These are phyloP conservation scores for Notechis scutatus DNA, from an alignment of 2,113 vertebrate species.

Conservation along the genomic window DNA sequence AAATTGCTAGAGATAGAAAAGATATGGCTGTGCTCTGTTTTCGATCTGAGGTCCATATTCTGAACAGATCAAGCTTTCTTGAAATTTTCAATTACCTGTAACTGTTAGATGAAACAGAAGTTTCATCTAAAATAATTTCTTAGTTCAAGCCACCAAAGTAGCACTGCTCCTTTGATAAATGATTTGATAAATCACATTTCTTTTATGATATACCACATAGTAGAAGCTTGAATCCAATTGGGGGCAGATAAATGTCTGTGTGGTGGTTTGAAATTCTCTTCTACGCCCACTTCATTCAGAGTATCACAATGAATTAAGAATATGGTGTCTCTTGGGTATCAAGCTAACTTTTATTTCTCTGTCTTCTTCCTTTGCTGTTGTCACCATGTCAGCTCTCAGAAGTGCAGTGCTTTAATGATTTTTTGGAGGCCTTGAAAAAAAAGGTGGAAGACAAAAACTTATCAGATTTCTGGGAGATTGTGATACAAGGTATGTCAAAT, in stretches of 20 bases:
- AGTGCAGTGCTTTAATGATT: slow-evolving; percentile 82
- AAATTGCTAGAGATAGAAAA: background rate
- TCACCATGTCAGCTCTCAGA: slow-evolving; percentile 66
- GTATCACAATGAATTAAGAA: slow-evolving; percentile 22
- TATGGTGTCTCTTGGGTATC: background rate
- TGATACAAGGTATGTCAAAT: slow-evolving; percentile 79
- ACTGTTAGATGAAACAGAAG: slow-evolving; percentile 17
- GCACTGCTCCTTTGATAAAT: slow-evolving; percentile 11
- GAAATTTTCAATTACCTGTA: slow-evolving; percentile 11
- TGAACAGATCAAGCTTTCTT: background rate
- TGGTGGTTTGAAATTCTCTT: background rate
- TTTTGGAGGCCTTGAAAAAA: slow-evolving; percentile 81
- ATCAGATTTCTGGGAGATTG: slow-evolving; percentile 90
- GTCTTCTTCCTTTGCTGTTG: slow-evolving; percentile 18
- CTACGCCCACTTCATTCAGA: background rate
- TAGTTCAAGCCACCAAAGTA: background rate
- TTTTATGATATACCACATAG: slow-evolving; percentile 10
- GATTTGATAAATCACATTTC: slow-evolving; percentile 5
- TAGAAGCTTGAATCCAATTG: background rate
- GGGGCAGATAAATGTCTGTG: background rate
- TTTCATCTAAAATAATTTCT: slow-evolving; percentile 6
- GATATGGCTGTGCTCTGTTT: background rate
- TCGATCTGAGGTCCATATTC: slow-evolving; percentile 3
- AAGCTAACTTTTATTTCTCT: slow-evolving; percentile 22
- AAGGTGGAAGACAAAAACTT: slow-evolving; percentile 78